Conservation (phyloP, 2,113 vertebrate genomes). For the Channa maculata region DNA sequence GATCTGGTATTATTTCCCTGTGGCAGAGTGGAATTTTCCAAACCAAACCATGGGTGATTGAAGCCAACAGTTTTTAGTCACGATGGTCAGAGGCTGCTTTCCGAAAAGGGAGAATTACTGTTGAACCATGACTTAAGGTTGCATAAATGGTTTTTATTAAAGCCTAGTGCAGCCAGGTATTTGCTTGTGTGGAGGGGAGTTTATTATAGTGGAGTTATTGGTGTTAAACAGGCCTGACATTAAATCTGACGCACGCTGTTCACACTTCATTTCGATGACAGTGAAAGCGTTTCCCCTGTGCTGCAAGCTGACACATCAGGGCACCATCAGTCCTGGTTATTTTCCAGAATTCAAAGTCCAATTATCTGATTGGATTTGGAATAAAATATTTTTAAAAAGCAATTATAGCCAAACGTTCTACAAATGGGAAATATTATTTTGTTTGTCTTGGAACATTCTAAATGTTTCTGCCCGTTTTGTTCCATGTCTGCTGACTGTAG, state of each 20-base stretch:
- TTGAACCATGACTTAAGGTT: constrained; percentile 21
- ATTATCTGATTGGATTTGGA: constrained; percentile 20
- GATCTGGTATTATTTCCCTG: constrained; percentile 24
- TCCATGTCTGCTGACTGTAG: constrained; percentile 19
- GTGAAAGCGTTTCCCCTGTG: constrained; percentile 6
- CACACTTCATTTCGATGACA: constrained; percentile 23
- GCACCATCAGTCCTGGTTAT: constrained; percentile 25
- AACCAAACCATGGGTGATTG: constrained; percentile 21
- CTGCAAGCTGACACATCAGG: constrained; percentile 6
- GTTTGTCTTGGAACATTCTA: constrained; percentile 37
- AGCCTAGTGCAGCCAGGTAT: constrained; percentile 12
- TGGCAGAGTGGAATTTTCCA: constrained; percentile 38
- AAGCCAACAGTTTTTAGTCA: constrained; percentile 31
- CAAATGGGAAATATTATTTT: constrained; percentile 17
- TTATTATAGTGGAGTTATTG: neutral
- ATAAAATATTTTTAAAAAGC: neutral
- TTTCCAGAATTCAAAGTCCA: neutral
- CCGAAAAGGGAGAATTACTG: constrained; percentile 6
- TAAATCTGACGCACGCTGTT: constrained; percentile 22
- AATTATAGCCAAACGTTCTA: constrained; percentile 7
- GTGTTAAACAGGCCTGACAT: constrained; percentile 7
- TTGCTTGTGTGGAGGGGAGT: neutral
- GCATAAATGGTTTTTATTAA: constrained; percentile 10
- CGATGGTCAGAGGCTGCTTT: neutral
- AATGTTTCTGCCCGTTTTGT: constrained; percentile 12